These are phyloP conservation scores for Marmota flaviventris DNA, from an alignment of 2,113 vertebrate species.

Conservation along the genomic window DNA sequence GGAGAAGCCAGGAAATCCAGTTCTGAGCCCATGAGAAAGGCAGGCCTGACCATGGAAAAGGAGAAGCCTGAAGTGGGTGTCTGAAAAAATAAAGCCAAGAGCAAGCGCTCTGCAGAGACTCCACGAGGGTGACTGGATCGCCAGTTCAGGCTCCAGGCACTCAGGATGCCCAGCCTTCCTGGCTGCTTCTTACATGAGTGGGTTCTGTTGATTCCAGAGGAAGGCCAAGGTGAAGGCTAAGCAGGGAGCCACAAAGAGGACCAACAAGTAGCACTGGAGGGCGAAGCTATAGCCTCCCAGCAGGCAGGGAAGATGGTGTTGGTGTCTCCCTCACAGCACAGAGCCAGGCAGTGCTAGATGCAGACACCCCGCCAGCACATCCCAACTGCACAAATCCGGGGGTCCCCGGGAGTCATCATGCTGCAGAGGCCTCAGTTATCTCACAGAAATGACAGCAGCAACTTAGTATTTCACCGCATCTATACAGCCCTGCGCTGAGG, in stretches of 20 bases:
- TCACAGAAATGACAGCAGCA: neutral
- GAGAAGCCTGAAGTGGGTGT: neutral
- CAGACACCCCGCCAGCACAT: neutral
- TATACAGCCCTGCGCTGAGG: neutral
- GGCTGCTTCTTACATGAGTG: neutral
- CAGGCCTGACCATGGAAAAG: neutral
- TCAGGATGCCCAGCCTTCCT: neutral
- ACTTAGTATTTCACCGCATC: neutral
- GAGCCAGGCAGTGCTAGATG: neutral
- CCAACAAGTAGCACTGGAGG: neutral
- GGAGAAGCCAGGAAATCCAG: neutral
- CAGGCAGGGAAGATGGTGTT: neutral
- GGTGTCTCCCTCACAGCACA: fast-evolving
- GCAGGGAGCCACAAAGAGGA: neutral
- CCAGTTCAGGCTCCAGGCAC: neutral
- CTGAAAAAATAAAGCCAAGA: neutral
- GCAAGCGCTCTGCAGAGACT: neutral
- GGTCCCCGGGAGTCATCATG: neutral
- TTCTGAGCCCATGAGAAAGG: neutral
- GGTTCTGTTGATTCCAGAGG: neutral
- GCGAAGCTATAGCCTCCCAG: neutral
- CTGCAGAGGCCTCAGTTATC: neutral
- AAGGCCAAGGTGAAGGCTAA: neutral
- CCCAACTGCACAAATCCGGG: neutral
- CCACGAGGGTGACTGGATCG: neutral